These are phyloP conservation scores for Parnassius smintheus DNA, from an alignment of 2,888 invertebrate genomes.

Conservation along the genomic window DNA sequence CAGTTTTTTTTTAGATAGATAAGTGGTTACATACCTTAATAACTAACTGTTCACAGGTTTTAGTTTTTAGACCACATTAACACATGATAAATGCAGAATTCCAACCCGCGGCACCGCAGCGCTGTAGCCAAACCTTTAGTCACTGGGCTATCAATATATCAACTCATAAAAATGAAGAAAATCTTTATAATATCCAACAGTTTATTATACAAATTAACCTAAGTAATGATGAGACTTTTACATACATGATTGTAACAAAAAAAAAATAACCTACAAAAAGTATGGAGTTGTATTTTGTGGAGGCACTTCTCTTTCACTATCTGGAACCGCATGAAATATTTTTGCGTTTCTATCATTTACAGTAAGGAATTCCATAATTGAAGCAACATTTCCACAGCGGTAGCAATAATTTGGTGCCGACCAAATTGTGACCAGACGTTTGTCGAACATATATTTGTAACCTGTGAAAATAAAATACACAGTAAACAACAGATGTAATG, in stretches of 20 bases:
- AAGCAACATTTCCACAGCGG: conserved; percentile 98
- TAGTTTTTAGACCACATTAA: too few species aligned
- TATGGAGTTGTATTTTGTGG: conserved; percentile 96
- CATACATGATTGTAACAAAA: conserved; percentile 53
- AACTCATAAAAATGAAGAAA: conserved; percentile 12
- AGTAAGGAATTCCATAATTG: conserved; percentile 94
- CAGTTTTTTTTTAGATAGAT: too few species aligned
- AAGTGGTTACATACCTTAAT: background rate
- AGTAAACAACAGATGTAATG: too few species aligned
- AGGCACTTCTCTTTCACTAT: conserved; percentile 95
- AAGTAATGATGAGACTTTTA: conserved; percentile 51
- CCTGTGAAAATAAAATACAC: conserved; percentile 77
- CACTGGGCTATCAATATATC: too few species aligned
- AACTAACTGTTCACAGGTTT: background rate
- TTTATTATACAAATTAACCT: conserved; percentile 51
- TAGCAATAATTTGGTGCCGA: conserved; percentile 99
- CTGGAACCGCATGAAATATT: conserved; percentile 97
- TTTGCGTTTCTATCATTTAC: conserved; percentile 89
- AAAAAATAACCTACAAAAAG: conserved; percentile 88
- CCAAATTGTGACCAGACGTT: conserved; percentile 98
- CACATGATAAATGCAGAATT: too few species aligned
- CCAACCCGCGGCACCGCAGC: too few species aligned
- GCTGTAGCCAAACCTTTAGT: too few species aligned
- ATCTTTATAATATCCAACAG: conserved; percentile 52
- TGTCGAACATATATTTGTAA: conserved; percentile 98